These are phyloP conservation scores for Elaphurus davidianus DNA, from an alignment of 2,113 vertebrate species.

Conservation along the genomic window DNA sequence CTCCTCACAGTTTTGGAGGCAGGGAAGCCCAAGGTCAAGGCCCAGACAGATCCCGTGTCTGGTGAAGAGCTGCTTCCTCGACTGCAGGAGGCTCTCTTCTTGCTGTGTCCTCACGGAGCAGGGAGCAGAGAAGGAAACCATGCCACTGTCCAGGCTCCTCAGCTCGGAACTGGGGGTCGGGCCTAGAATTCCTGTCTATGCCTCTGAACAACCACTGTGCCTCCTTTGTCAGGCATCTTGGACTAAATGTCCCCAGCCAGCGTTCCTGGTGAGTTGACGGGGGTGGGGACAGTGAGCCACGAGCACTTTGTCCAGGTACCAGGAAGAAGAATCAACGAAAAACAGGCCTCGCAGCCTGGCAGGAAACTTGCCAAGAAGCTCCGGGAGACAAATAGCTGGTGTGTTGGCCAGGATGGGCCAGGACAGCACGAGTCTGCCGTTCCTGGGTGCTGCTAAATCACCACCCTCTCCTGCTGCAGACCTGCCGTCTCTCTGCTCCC, in stretches of 20 bases:
- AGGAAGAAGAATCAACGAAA: not conserved
- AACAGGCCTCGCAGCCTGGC: fast-evolving
- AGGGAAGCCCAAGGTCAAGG: not conserved
- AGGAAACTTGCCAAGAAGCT: not conserved
- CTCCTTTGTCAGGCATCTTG: not conserved
- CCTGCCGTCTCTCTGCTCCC: not conserved
- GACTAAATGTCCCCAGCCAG: not conserved
- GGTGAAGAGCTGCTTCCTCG: not conserved
- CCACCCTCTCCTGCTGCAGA: not conserved
- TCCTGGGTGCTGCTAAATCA: fast-evolving
- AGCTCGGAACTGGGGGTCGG: not conserved
- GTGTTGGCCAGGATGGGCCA: not conserved
- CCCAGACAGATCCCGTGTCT: not conserved
- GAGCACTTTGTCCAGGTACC: not conserved
- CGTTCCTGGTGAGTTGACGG: not conserved
- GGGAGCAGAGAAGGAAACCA: not conserved
- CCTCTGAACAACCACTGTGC: not conserved
- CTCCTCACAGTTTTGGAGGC: not conserved
- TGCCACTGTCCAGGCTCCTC: not conserved
- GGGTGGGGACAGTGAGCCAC: fast-evolving
- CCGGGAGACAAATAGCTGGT: not conserved
- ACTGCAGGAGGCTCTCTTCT: not conserved
- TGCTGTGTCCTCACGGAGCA: not conserved
- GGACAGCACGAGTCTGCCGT: not conserved
- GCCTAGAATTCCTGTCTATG: not conserved